A percentile compares a stretch with the other conserved stretches of the same genome.
These are phyloP conservation scores for Cyclargus thomasi DNA, from an alignment of 1,140 invertebrate species.

Conservation along the genomic window DNA sequence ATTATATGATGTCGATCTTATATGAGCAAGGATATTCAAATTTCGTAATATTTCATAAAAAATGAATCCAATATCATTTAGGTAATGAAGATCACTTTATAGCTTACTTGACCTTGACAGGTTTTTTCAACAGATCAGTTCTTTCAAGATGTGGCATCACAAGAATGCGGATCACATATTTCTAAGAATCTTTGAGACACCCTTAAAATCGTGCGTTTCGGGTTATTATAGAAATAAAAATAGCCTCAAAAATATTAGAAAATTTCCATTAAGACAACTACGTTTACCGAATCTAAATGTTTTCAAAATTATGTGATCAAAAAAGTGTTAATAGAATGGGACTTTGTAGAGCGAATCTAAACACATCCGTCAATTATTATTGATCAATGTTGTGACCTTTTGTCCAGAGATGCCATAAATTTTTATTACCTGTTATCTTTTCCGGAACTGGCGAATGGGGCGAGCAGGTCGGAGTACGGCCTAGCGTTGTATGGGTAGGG, in stretches of 20 bases:
- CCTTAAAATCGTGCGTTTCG: too few species aligned
- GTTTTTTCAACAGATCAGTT: neutral
- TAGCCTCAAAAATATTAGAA: too few species aligned
- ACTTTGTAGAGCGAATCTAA: neutral
- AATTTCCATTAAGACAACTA: too few species aligned
- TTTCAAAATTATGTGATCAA: too few species aligned
- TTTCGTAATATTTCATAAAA: neutral
- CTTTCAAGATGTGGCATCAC: neutral
- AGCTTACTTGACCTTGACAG: neutral
- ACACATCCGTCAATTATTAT: neutral
- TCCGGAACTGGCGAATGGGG: neutral
- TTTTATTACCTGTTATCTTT: slow-evolving; percentile 5
- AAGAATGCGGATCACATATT: neutral
- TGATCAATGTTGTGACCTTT: neutral
- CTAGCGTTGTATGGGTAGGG: slow-evolving; percentile 3
- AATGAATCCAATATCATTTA: neutral
- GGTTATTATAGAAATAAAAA: too few species aligned
- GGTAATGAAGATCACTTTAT: neutral
- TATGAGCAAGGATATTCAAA: neutral
- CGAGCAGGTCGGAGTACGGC: neutral
- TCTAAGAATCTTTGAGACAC: too few species aligned
- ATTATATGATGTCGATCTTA: too few species aligned
- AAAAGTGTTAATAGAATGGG: too few species aligned
- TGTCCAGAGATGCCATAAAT: neutral
- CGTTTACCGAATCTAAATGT: too few species aligned